These are phyloP conservation scores for Caracal caracal DNA, from an alignment of 2,113 vertebrate genomes.

Conservation along the genomic window DNA sequence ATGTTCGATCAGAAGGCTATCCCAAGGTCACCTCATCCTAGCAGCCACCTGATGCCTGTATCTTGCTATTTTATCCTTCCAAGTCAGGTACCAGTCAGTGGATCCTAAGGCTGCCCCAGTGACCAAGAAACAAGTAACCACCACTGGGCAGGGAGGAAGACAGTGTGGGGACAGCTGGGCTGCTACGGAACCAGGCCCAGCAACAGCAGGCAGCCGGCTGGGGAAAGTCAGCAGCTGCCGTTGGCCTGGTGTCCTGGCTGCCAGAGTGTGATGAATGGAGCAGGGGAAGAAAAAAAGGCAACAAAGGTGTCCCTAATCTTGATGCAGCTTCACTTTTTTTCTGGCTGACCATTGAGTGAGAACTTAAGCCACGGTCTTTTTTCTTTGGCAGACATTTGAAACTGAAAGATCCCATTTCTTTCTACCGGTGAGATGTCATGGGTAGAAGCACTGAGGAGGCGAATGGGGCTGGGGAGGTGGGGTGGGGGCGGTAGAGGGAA, in stretches of 20 bases:
- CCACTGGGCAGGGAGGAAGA: not conserved
- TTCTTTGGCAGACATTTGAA: slow-evolving; percentile 77
- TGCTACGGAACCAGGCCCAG: slow-evolving; percentile 19
- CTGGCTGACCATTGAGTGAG: slow-evolving; percentile 58
- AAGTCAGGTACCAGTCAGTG: not conserved
- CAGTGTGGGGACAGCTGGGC: not conserved
- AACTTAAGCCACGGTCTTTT: slow-evolving; percentile 63
- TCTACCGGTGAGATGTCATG: slow-evolving; percentile 52
- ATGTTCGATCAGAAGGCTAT: not conserved
- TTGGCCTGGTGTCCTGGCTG: slow-evolving; percentile 59
- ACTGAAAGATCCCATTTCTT: slow-evolving; percentile 75
- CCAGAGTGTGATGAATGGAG: slow-evolving; percentile 75
- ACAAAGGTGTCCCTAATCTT: slow-evolving; percentile 76
- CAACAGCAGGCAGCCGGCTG: slow-evolving; percentile 73
- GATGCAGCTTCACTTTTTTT: slow-evolving; percentile 51
- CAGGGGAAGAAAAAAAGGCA: slow-evolving; percentile 18
- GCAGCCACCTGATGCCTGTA: slow-evolving; percentile 32
- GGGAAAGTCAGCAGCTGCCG: slow-evolving; percentile 78
- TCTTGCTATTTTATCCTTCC: slow-evolving; percentile 48
- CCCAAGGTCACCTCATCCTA: not conserved
- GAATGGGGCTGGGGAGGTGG: too few relatives aligned
- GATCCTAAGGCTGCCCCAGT: not conserved
- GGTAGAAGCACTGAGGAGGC: slow-evolving; percentile 3
- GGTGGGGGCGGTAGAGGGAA: not conserved
- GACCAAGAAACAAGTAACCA: not conserved